Percentiles rank a stretch among this genome's conserved stretches.
Evolutionary conservation across 2,797 vertebrate genomes (phyloP).

Genomic region (Propithecus deckenii): DNA sequence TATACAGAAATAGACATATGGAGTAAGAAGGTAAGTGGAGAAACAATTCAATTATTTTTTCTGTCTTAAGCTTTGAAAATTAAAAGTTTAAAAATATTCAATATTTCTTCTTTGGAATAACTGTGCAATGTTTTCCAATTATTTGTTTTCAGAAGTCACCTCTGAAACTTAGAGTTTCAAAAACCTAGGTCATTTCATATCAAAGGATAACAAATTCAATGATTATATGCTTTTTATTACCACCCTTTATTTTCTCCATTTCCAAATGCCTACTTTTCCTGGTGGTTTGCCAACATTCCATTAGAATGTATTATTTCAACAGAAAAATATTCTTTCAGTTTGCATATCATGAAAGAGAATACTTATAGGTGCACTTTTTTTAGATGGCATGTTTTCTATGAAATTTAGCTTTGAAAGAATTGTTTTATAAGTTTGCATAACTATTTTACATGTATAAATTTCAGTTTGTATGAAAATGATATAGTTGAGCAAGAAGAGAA

Average conservation of each 20-base stretch:
- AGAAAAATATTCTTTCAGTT: background rate
- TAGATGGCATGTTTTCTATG: background rate
- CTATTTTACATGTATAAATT: background rate
- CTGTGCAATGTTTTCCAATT: background rate
- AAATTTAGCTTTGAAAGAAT: slow-evolving; percentile 47
- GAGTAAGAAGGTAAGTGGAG: background rate
- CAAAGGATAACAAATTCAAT: background rate
- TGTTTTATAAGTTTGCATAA: background rate
- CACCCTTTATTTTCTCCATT: background rate
- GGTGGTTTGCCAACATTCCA: background rate
- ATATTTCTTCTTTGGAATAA: background rate
- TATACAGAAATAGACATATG: background rate
- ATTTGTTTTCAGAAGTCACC: background rate
- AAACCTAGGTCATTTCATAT: background rate
- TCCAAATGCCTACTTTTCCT: background rate
- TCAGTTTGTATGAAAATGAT: background rate
- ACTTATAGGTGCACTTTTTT: background rate
- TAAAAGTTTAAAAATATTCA: background rate
- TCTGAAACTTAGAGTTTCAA: background rate
- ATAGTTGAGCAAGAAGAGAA: background rate
- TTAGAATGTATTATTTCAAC: background rate
- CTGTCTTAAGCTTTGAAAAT: background rate
- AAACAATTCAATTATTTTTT: background rate
- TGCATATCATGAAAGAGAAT: background rate
- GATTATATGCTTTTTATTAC: background rate